phyloP scores from a whole-genome alignment of 2,797 vertebrate genomes.

The Phalanger gymnotis region DNA sequence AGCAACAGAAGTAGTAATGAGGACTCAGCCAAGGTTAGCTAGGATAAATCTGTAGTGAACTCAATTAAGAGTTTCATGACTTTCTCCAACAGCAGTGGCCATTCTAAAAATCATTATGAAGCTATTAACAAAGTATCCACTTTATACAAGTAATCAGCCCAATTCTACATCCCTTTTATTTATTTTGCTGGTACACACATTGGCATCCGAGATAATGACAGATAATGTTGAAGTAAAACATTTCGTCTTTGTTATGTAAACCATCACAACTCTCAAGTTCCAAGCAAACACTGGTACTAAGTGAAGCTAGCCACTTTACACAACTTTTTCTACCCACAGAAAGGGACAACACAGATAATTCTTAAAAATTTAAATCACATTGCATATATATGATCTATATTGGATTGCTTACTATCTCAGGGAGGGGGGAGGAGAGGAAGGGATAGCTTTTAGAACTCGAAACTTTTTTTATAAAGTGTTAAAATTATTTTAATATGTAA shows the following conservation, averaged over 20 bases:
- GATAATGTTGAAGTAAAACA: neutral
- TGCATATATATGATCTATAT: no score
- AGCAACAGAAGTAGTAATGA: neutral
- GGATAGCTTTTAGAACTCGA: no score
- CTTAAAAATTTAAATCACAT: slow-evolving; percentile 51
- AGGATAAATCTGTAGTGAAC: neutral
- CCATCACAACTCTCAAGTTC: slow-evolving; percentile 22
- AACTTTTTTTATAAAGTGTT: no score
- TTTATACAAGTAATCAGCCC: neutral
- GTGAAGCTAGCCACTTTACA: slow-evolving; percentile 51
- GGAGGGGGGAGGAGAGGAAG: no score
- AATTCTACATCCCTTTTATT: neutral
- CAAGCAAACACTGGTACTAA: slow-evolving; percentile 18
- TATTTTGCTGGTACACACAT: neutral
- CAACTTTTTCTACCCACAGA: slow-evolving; percentile 32
- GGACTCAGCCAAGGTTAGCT: neutral
- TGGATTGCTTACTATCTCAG: no score
- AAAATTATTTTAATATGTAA: no score
- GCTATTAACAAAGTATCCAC: slow-evolving; percentile 19
- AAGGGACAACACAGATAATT: slow-evolving; percentile 27
- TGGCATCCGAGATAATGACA: neutral
- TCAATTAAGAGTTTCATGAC: neutral
- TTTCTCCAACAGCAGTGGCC: neutral
- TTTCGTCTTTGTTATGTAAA: neutral
- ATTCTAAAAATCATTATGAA: slow-evolving; percentile 32